Evolutionary conservation across 1,140 invertebrate species (phyloP), one percentile per base, ranked within the genome.

Genomic region (Ephestia elutella): DNA sequence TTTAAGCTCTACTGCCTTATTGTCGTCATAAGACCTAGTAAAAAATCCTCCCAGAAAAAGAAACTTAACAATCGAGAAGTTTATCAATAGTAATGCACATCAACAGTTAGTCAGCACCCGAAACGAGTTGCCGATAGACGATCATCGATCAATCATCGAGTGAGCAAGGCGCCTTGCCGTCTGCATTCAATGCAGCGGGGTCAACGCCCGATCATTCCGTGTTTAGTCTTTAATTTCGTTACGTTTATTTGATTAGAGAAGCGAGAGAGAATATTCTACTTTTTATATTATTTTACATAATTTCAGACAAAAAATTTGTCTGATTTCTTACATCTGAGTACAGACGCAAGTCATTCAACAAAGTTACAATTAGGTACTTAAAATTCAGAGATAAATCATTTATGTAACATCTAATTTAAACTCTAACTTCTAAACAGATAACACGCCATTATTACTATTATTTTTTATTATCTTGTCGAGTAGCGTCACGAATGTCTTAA

Each of bases 151-250:
- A 53, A 53, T 53, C 50, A 53, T 53, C 21, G 20, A 53, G 20
- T 9, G 5, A 25, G 13, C 8, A 13, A n/a, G 50, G 50, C 50
- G 50, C 50, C 50, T 53, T 25, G 20, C 50, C 21, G 50, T 53
- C 50, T 53, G 13, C 50, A 53, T 53, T 53, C 50, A 53, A 53
- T 53, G 50, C 50, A 53, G 18, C 15, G 20, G 50, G 50, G 19
- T 53, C 50, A 21, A 11, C 21, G 50, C 1, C 50, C 38, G 38
- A 44, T 44, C 13, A 15, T 15, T n/a, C 15, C 32, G 32, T 25
- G 21, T 25, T 10, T 10, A 32, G 32, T 15, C 0, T 44, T 44
- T 35, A 35, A n/a, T 44, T 44, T 44, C 10, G 38, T 44, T 44
- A 8, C 1, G 13, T 44, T 44, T 17, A 17, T 5, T 44, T 44